Evolutionary conservation across 2,113 vertebrate species (phyloP).

Genomic region (Ancistrus triradiatus): DNA sequence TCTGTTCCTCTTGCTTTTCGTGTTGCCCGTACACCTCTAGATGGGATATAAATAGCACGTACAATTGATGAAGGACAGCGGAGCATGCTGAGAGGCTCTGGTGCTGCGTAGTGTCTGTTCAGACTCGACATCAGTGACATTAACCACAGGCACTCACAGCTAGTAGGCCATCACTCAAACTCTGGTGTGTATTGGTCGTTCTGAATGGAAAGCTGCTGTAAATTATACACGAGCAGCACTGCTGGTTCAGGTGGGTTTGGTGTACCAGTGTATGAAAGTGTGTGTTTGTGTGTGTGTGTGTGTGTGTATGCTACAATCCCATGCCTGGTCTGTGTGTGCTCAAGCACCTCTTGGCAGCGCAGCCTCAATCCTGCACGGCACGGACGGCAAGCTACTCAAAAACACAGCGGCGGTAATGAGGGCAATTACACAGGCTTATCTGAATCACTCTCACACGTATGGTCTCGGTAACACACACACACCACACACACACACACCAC

Average conservation of each 20-base stretch:
- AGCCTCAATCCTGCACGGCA: slow-evolving; percentile 37
- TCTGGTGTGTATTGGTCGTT: slow-evolving; percentile 7
- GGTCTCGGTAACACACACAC: slow-evolving; percentile 32
- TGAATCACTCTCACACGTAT: slow-evolving; percentile 47
- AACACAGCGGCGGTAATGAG: slow-evolving; percentile 50
- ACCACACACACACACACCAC: slow-evolving; percentile 39
- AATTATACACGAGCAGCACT: slow-evolving; percentile 2
- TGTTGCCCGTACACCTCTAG: too few relatives aligned
- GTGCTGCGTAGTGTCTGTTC: neutral
- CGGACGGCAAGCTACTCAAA: slow-evolving; percentile 46
- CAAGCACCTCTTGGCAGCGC: neutral
- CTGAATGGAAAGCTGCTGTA: neutral
- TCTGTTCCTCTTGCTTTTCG: too few relatives aligned
- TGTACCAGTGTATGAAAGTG: slow-evolving; percentile 19
- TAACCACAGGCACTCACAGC: slow-evolving; percentile 6
- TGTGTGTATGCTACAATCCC: too few relatives aligned
- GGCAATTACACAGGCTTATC: slow-evolving; percentile 54
- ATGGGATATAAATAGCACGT: neutral
- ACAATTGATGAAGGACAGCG: slow-evolving; percentile 9
- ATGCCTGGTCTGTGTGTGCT: slow-evolving; percentile 30
- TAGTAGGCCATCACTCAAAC: slow-evolving; percentile 7
- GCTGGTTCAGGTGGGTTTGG: slow-evolving; percentile 7
- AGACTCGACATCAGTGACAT: slow-evolving; percentile 16
- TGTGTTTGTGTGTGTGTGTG: slow-evolving; percentile 27
- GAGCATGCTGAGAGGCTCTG: neutral